Conservation (phyloP, 2,888 invertebrate species). For the Drosophila nr. fundita region DNA sequence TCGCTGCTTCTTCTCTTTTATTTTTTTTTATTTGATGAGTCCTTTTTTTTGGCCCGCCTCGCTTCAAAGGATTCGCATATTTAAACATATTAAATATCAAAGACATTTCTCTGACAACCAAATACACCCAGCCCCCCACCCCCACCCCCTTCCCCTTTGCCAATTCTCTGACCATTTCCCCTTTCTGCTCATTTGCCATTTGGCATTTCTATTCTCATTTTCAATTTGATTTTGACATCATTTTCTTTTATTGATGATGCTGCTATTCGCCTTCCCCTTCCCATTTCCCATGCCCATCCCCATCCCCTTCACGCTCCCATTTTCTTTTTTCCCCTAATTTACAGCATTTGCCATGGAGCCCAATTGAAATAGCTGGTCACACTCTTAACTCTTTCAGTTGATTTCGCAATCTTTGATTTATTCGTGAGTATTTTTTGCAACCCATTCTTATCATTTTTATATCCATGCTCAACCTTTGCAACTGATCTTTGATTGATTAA, state of each 20-base stretch:
- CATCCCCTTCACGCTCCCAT: background rate
- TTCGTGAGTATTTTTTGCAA: background rate
- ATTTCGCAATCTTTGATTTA: background rate
- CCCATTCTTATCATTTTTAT: background rate
- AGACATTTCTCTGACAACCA: constrained; percentile 61
- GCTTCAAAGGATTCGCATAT: constrained; percentile 80
- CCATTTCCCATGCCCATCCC: background rate
- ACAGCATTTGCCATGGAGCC: background rate
- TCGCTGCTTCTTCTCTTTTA: constrained; percentile 1
- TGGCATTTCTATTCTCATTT: constrained; percentile 34
- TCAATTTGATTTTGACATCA: constrained; percentile 25
- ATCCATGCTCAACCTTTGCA: background rate
- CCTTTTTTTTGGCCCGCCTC: constrained; percentile 37
- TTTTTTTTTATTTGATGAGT: constrained; percentile 19
- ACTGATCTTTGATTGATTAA: background rate
- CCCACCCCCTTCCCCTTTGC: constrained; percentile 17
- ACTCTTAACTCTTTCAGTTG: background rate
- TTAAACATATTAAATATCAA: constrained; percentile 80
- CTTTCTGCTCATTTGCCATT: constrained; percentile 18
- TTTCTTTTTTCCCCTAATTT: background rate
- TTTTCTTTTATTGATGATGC: constrained; percentile 32
- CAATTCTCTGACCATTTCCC: background rate
- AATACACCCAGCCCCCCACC: constrained; percentile 20
- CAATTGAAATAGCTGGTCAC: background rate
- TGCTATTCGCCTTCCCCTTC: constrained; percentile 9